Conservation (phyloP, 2,113 vertebrate genomes). For the Epinephelus cyanopodus region DNA sequence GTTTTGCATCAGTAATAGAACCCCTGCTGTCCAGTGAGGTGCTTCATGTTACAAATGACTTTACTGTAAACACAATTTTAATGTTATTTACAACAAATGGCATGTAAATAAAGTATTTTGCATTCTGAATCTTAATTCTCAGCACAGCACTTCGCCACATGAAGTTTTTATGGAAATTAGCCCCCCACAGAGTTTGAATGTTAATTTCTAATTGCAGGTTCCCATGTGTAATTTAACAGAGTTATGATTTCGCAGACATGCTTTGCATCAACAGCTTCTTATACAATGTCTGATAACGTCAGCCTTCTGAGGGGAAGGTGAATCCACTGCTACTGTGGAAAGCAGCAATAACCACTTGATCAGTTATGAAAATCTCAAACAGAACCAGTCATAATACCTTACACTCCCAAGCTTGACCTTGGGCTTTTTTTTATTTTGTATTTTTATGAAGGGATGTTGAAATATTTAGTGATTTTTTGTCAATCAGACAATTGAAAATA, state of each 20-base stretch:
- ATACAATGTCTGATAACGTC: constrained; percentile 45
- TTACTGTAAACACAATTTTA: not conserved
- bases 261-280: constrained; percentile 60
- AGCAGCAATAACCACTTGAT: constrained; percentile 17
- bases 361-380: constrained; percentile 4
- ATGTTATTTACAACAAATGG: constrained; percentile 20
- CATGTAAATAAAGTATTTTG: constrained; percentile 41
- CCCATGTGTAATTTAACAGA: constrained; percentile 65
- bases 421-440: not conserved
- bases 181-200: constrained; percentile 60
- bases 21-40: not conserved
- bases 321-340: constrained; percentile 6
- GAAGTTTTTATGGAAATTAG: constrained; percentile 70
- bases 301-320: constrained; percentile 2
- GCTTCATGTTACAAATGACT: not conserved
- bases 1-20: too few relatives aligned
- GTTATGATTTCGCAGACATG: constrained; percentile 66
- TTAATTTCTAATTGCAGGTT: constrained; percentile 76
- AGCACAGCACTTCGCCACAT: constrained; percentile 39
- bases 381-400: not conserved
- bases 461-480: not conserved
- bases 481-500: not conserved
- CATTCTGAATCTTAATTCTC: constrained; percentile 57
- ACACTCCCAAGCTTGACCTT: not conserved
- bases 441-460: not conserved